Evolutionary conservation across 2,888 invertebrate species (phyloP), one percentile per base, ranked within the genome.

Genomic region (Melanophora roralis): DNA sequence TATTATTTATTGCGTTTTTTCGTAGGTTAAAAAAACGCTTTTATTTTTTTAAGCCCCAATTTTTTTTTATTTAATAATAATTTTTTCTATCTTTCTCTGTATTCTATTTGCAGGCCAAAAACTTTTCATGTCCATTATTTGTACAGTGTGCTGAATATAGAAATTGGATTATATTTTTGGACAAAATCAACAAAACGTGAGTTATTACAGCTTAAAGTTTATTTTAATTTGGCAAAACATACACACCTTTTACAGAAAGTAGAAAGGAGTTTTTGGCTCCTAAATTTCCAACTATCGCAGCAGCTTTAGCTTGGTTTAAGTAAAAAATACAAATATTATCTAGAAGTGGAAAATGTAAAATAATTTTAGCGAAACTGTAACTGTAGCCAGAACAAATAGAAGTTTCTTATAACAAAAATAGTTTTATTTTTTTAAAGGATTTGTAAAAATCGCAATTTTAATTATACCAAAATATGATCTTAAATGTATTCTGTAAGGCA

Each of bases 111-210:
- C 65, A 65, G 73, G 64, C 72, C 9, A 59, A 47, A 32, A 57
- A 59, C 57, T 74, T 72, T 45, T 65, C 34, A 40, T 57, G 47
- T 40, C 57, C 47, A 21, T 0, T n/a, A n/a, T 43, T 11, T 19
- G 19, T 11, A 27, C 5, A 12, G n/a, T 12, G 32, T 27, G 8
- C 47, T 21, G 57, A 65, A 27, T 40, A 65, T 49, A 74, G 57
- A 65, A 65, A 65, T 57, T 65, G 55, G 47, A 38, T 53, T 12
- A 1, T 16, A 38, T 64, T 47, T 27, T 53, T 47, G 16, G 49
- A 21, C 14, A 49, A 65, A 74, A 57, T 40, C 65, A 74, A 65
- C 65, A 74, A 72, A 36, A 65, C 65, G 73, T 74, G 65, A 74
- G 73, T 74, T 74, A 65, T 74, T 74, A 57, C 49, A 74, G 47